Conservation (phyloP, 2,113 vertebrate species). For the Poeciliopsis retropinna region DNA sequence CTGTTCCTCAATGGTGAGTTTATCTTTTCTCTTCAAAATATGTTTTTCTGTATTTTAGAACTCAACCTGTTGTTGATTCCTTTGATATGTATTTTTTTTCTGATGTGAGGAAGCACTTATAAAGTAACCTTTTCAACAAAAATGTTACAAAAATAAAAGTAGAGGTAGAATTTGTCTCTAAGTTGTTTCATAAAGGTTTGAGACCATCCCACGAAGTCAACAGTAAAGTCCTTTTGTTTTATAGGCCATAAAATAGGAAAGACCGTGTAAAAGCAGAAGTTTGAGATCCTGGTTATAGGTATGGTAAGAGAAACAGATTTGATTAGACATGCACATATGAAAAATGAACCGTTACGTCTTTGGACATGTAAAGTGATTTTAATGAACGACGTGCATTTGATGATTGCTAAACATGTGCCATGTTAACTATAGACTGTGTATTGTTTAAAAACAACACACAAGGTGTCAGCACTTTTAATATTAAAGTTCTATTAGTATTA, state of each 20-base stretch:
- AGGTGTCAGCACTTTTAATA: no score
- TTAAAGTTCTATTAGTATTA: no score
- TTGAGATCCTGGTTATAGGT: not conserved
- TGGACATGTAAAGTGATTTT: not conserved
- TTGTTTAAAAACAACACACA: no score
- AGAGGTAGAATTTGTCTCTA: not conserved
- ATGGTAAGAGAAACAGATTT: not conserved
- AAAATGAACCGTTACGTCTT: not conserved
- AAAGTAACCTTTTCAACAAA: not conserved
- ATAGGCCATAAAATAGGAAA: not conserved
- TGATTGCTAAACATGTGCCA: no score
- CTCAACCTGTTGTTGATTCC: not conserved
- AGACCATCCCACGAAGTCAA: not conserved
- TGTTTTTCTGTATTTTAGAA: not conserved
- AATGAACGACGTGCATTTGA: not conserved
- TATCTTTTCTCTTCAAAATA: not conserved
- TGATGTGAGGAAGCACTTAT: no score
- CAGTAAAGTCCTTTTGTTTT: not conserved
- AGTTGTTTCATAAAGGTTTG: not conserved
- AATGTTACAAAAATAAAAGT: not conserved
- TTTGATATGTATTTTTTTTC: not conserved
- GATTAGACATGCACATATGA: not conserved
- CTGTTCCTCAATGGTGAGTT: constrained; percentile 89
- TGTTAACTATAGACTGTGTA: no score
- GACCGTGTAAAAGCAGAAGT: not conserved